Evolutionary conservation across 2,797 vertebrate species (phyloP).

Genomic region (Melanotaenia nigrans): DNA sequence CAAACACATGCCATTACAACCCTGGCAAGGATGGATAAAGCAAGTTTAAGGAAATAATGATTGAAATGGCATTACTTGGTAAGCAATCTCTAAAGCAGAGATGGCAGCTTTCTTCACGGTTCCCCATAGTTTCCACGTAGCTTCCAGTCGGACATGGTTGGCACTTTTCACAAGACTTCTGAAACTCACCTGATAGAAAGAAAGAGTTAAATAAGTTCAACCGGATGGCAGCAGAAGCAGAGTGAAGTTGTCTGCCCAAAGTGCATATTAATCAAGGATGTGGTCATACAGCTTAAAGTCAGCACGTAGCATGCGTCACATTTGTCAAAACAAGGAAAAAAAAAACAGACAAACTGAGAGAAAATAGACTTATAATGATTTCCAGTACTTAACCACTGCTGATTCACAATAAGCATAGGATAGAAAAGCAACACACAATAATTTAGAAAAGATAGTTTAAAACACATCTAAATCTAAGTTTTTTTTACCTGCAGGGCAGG

Average conservation of each 20-base stretch:
- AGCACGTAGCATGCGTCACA: neutral
- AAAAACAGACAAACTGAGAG: neutral
- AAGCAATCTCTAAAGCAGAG: constrained; percentile 64
- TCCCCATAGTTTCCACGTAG: constrained; percentile 20
- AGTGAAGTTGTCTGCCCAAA: neutral
- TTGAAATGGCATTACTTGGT: constrained; percentile 50
- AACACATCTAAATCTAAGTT: neutral
- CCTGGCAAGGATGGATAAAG: neutral
- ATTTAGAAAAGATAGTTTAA: neutral
- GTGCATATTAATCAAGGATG: constrained; percentile 66
- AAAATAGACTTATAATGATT: neutral
- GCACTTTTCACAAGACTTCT: constrained; percentile 37
- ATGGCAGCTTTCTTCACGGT: constrained; percentile 50
- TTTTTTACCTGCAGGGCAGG: constrained; percentile 75
- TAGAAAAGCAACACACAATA: neutral
- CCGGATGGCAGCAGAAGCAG: constrained; percentile 33
- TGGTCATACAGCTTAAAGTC: constrained; percentile 43
- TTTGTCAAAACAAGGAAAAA: constrained; percentile 20
- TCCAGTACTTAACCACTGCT: neutral
- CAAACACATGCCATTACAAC: neutral
- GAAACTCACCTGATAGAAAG: constrained; percentile 56
- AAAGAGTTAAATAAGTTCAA: constrained; percentile 34
- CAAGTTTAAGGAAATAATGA: neutral
- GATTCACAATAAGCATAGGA: constrained; percentile 16
- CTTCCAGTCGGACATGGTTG: constrained; percentile 37